phyloP scores from a whole-genome alignment of 2,888 invertebrate species.

The Spodoptera littoralis region DNA sequence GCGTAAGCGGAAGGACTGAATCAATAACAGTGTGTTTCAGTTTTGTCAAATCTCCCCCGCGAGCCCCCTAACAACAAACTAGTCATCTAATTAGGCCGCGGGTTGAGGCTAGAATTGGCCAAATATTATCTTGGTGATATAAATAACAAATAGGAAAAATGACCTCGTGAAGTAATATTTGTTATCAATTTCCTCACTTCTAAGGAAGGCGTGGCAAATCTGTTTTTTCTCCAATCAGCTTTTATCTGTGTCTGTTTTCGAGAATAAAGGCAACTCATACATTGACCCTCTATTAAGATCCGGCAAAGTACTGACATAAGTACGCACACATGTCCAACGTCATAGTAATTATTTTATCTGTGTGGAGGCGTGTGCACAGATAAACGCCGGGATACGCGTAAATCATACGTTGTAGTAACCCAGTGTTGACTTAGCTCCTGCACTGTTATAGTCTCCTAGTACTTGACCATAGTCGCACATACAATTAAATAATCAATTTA shows the following conservation, averaged over 20 bases:
- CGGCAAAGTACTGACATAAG: conserved; percentile 11
- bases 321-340: conserved; percentile 19
- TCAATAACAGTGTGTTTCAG: no score
- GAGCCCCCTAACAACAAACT: conserved; percentile 12
- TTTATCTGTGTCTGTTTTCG: conserved; percentile 11
- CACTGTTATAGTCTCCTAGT: conserved; percentile 33
- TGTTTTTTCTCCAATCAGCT: conserved; percentile 16
- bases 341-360: conserved; percentile 51
- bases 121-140: conserved; percentile 27
- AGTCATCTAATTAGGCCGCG: conserved; percentile 8
- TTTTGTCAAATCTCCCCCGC: not conserved
- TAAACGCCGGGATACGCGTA: conserved; percentile 56
- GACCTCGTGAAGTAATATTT: conserved; percentile 8
- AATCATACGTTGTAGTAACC: conserved; percentile 56
- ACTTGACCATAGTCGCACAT: conserved; percentile 19
- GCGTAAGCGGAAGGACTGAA: no score
- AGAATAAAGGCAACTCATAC: conserved; percentile 11
- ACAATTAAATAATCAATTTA: conserved; percentile 11
- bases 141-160: conserved; percentile 15
- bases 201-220: conserved; percentile 15
- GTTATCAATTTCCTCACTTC: conserved; percentile 7
- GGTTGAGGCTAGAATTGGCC: conserved; percentile 10
- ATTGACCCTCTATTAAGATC: conserved; percentile 34
- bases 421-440: conserved; percentile 59
- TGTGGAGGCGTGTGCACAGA: conserved; percentile 41